These are phyloP conservation scores for Aspidapion aeneum DNA, from an alignment of 2,888 invertebrate genomes.

Conservation along the genomic window DNA sequence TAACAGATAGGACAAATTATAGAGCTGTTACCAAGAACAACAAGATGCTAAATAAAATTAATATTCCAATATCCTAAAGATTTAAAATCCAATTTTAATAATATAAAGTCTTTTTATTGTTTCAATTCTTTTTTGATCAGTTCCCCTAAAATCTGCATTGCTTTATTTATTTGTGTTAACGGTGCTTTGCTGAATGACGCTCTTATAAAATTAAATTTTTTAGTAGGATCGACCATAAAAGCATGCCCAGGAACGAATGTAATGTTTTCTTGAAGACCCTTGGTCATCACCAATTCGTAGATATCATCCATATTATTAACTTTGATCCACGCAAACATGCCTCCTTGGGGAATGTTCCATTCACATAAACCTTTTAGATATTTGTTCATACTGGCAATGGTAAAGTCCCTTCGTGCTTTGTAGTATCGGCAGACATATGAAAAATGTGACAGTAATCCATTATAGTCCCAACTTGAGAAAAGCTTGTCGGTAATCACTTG, in stretches of 20 bases:
- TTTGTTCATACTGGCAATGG: constrained; percentile 57
- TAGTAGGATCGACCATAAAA: too few relatives aligned
- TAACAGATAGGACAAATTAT: too few relatives aligned
- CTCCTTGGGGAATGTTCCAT: constrained; percentile 65
- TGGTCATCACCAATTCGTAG: constrained; percentile 66
- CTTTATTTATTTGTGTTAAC: constrained; percentile 61
- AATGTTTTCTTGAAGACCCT: constrained; percentile 64
- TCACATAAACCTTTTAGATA: constrained; percentile 61
- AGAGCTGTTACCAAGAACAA: too few relatives aligned
- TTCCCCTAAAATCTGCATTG: constrained; percentile 56
- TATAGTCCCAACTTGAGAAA: constrained; percentile 57
- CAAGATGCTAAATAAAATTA: too few relatives aligned
- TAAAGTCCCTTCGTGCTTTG: constrained; percentile 57
- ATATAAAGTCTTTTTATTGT: too few relatives aligned
- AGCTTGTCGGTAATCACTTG: constrained; percentile 59
- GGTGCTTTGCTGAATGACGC: constrained; percentile 68
- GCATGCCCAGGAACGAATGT: constrained; percentile 69
- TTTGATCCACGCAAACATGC: constrained; percentile 75
- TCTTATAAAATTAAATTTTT: constrained; percentile 64
- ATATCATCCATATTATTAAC: constrained; percentile 69
- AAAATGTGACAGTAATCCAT: constrained; percentile 59
- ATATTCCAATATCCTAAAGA: too few relatives aligned
- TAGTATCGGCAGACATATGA: constrained; percentile 59
- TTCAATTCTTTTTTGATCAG: constrained; percentile 62
- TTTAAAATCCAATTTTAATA: too few relatives aligned